Percentiles rank a stretch among this genome's conserved stretches.
phyloP scores from a whole-genome alignment of 2,113 vertebrate genomes.

The Neofelis nebulosa region DNA sequence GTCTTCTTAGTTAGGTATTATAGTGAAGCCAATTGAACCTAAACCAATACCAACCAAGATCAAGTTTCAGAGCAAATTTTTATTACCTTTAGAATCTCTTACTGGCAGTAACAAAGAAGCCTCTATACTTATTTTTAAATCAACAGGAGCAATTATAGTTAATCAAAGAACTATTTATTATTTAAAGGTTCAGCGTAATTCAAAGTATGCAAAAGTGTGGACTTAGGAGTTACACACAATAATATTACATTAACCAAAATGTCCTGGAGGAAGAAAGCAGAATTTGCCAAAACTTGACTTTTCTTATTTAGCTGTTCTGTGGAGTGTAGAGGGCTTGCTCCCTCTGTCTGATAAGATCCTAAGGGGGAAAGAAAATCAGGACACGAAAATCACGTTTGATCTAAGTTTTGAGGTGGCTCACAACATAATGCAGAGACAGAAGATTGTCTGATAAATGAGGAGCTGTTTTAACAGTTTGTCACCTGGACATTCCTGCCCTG shows the following conservation, averaged over 20 bases:
- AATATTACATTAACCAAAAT: background rate
- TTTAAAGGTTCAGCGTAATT: background rate
- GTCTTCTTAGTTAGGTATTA: background rate
- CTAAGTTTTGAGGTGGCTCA: background rate
- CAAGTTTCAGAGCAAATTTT: background rate
- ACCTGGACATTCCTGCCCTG: background rate
- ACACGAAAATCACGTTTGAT: background rate
- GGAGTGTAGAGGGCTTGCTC: background rate
- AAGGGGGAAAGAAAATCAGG: background rate
- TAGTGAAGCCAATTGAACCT: background rate
- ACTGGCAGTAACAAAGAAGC: background rate
- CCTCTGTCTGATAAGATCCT: background rate
- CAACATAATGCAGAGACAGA: background rate
- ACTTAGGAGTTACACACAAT: background rate
- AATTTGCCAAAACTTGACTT: background rate
- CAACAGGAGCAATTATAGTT: background rate
- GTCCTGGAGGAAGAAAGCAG: background rate
- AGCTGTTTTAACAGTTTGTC: background rate
- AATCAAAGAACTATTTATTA: background rate
- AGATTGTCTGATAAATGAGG: background rate
- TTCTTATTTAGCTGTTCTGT: background rate
- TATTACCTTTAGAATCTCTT: conserved; percentile 28
- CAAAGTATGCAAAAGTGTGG: background rate
- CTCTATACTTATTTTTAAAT: background rate
- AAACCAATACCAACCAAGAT: background rate